These are phyloP conservation scores for Pitangus sulphuratus DNA, from an alignment of 2,797 vertebrate species.

Conservation along the genomic window DNA sequence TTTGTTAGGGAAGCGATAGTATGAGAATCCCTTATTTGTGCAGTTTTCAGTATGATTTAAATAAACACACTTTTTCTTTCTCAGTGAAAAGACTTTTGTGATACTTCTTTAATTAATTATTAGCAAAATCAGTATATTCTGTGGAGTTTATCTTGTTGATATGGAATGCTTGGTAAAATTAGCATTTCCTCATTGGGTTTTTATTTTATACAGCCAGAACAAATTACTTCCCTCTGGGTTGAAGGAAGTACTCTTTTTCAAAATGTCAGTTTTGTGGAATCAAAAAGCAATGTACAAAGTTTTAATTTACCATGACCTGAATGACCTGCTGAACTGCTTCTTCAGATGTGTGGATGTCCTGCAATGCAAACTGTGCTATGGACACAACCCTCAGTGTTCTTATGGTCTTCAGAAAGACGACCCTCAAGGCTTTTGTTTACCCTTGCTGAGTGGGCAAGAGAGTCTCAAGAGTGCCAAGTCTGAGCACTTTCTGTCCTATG, in stretches of 20 bases:
- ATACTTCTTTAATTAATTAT: neutral
- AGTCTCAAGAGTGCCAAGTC: neutral
- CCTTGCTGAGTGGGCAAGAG: neutral
- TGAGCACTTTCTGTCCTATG: neutral
- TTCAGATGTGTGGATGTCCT: fast-evolving
- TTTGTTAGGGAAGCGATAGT: neutral
- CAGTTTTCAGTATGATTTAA: neutral
- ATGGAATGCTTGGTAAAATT: neutral
- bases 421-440: neutral
- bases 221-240: neutral
- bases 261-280: neutral
- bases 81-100: neutral
- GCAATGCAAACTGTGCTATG: neutral
- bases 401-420: neutral
- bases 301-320: neutral
- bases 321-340: neutral
- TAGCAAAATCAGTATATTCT: neutral
- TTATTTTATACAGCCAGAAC: neutral
- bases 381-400: neutral
- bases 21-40: neutral
- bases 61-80: neutral
- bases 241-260: neutral
- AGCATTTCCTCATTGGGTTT: neutral
- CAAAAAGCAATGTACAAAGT: neutral
- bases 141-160: neutral